These are phyloP conservation scores for Apaloderma vittatum DNA, from an alignment of 2,113 vertebrate genomes.

Conservation along the genomic window DNA sequence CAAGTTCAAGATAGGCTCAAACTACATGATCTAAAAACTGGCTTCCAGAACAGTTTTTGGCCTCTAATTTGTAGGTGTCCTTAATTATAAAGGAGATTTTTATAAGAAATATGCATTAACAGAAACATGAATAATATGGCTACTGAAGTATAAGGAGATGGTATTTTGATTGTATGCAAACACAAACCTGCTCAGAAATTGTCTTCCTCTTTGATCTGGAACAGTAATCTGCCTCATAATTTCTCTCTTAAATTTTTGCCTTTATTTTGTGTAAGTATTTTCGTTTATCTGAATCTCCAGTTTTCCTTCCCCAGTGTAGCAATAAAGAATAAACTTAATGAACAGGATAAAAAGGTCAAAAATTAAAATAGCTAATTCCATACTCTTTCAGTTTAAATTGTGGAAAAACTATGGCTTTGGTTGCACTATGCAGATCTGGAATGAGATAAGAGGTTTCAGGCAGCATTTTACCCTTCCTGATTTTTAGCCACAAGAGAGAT, in stretches of 20 bases:
- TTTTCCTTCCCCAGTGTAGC: neutral
- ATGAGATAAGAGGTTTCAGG: neutral
- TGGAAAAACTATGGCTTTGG: neutral
- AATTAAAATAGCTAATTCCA: neutral
- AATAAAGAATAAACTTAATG: neutral
- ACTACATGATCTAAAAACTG: neutral
- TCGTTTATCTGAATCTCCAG: neutral
- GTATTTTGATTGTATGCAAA: neutral
- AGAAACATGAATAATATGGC: neutral
- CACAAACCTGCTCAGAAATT: neutral
- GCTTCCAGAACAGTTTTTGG: neutral
- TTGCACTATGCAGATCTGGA: neutral
- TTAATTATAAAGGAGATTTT: neutral
- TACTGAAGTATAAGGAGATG: neutral
- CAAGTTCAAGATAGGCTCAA: neutral
- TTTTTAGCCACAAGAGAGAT: neutral
- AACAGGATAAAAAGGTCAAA: neutral
- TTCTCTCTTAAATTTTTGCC: neutral
- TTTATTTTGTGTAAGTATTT: neutral
- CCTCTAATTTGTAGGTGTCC: neutral
- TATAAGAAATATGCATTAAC: accelerated
- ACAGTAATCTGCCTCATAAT: neutral
- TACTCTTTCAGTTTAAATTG: neutral
- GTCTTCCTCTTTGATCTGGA: neutral
- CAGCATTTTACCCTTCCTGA: neutral